A percentile compares a stretch with the other conserved stretches of the same genome.
Evolutionary conservation across 2,888 invertebrate genomes (phyloP).

Genomic region (Ophonus ardosiacus): DNA sequence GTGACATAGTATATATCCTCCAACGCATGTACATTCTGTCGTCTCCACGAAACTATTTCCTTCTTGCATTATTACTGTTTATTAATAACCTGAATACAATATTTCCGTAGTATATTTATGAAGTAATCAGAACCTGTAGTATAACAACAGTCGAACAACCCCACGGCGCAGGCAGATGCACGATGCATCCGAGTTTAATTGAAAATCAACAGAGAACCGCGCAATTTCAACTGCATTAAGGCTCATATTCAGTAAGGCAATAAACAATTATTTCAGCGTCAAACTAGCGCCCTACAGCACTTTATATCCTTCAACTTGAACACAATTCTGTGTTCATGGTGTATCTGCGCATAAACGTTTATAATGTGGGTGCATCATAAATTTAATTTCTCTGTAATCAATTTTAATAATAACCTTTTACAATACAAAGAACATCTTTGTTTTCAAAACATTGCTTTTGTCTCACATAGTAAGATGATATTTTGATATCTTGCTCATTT

Average conservation of each 20-base stretch:
- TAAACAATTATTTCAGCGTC: neutral
- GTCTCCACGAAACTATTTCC: no score
- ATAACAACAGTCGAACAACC: neutral
- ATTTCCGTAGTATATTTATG: neutral
- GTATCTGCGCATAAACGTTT: neutral
- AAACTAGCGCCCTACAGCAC: neutral
- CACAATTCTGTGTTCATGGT: neutral
- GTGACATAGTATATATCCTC: no score
- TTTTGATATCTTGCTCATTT: no score
- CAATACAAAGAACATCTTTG: neutral
- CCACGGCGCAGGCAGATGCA: neutral
- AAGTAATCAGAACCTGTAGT: neutral
- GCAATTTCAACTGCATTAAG: constrained; percentile 24
- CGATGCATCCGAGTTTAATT: constrained; percentile 27
- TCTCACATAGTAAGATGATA: neutral
- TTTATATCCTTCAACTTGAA: neutral
- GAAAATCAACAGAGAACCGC: constrained; percentile 29
- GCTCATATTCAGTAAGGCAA: constrained; percentile 14
- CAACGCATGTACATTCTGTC: no score
- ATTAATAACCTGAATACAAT: no score
- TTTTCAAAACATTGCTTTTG: neutral
- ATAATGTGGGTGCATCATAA: neutral
- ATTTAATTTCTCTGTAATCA: neutral
- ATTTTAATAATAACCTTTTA: neutral
- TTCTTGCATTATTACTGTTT: no score